Evolutionary conservation across 2,113 vertebrate species (phyloP).

Genomic region (Peromyscus leucopus): DNA sequence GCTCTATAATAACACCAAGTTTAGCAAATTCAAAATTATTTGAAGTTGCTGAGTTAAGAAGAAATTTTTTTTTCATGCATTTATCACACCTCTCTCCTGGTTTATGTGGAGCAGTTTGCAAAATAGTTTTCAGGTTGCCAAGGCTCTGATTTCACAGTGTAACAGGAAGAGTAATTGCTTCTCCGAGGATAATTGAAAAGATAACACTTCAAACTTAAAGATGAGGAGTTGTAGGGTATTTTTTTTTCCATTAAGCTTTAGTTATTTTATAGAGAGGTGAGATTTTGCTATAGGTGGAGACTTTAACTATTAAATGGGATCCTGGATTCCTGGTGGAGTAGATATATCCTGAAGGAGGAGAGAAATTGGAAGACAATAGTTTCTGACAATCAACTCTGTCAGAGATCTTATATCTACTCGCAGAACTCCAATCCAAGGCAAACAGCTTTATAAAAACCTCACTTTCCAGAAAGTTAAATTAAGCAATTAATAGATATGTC

Average conservation of each 20-base stretch:
- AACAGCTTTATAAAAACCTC: background rate
- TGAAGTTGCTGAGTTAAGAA: constrained; percentile 52
- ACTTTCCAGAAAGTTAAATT: background rate
- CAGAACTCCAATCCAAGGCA: background rate
- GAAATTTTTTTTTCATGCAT: constrained; percentile 40
- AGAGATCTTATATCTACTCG: background rate
- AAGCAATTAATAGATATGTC: background rate
- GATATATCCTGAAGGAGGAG: background rate
- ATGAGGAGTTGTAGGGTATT: background rate
- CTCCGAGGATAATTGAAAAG: constrained; percentile 60
- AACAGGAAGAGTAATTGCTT: constrained; percentile 48
- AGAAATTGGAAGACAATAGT: background rate
- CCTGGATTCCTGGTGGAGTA: background rate
- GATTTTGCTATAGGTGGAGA: background rate
- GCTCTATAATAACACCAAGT: constrained; percentile 8
- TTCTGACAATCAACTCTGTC: background rate
- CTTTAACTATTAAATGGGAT: background rate
- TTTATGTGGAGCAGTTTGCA: constrained; percentile 21
- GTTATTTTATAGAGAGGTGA: background rate
- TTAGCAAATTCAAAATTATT: constrained; percentile 64
- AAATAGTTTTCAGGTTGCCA: background rate
- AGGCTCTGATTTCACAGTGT: constrained; percentile 20
- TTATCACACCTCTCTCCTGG: constrained; percentile 61
- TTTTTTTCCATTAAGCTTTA: constrained; percentile 41
- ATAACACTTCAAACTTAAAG: constrained; percentile 50